phyloP scores from a whole-genome alignment of 1,140 invertebrate genomes.

The Zaprionus taronus region DNA sequence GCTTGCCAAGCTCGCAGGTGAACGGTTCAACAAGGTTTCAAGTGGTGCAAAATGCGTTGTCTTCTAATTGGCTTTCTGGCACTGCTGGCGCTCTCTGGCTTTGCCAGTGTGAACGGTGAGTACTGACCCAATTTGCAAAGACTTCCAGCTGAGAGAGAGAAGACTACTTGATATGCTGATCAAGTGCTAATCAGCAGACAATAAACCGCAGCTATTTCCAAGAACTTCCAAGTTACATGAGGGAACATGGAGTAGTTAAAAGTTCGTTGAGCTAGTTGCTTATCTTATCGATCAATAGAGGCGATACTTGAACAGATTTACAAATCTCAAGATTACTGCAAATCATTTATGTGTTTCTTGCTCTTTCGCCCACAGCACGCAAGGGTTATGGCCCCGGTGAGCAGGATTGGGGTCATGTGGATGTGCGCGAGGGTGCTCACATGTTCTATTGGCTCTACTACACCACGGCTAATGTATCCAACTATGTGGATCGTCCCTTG shows the following conservation, averaged over 20 bases:
- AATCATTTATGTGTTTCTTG: slow-evolving; percentile 8
- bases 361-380: slow-evolving; percentile 36
- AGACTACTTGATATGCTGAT: slow-evolving; percentile 53
- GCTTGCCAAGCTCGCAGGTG: slow-evolving; percentile 52
- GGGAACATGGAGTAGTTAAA: not conserved
- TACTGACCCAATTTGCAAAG: slow-evolving; percentile 40
- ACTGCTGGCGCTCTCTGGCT: slow-evolving; percentile 44
- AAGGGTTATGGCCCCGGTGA: slow-evolving; percentile 86
- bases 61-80: slow-evolving; percentile 37
- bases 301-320: slow-evolving; percentile 7
- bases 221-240: not conserved
- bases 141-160: slow-evolving; percentile 27
- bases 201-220: not conserved
- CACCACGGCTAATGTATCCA: slow-evolving; percentile 86
- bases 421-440: slow-evolving; percentile 89
- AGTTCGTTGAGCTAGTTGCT: slow-evolving; percentile 10
- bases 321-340: slow-evolving; percentile 6
- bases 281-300: slow-evolving; percentile 43
- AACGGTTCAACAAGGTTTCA: slow-evolving; percentile 42
- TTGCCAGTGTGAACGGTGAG: slow-evolving; percentile 58
- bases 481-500: slow-evolving; percentile 88
- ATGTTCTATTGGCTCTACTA: slow-evolving; percentile 95
- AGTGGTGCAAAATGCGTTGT: slow-evolving; percentile 60
- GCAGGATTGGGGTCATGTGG: slow-evolving; percentile 89
- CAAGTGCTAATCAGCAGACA: slow-evolving; percentile 53